phyloP scores from a whole-genome alignment of 2,888 invertebrate genomes.

The Cyclophora punctaria region DNA sequence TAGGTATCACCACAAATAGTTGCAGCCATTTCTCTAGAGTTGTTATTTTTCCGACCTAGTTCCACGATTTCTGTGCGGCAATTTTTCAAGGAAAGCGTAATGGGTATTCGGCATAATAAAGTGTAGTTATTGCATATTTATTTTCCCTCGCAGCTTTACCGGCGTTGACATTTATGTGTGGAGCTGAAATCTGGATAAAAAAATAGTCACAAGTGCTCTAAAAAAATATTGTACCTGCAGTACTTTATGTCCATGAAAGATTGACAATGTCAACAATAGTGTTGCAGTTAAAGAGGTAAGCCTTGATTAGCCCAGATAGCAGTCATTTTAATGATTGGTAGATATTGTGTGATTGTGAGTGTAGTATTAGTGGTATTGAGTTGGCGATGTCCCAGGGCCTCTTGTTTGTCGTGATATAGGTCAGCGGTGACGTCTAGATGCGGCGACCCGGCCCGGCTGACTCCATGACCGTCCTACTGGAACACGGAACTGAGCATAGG shows the following conservation, averaged over 20 bases:
- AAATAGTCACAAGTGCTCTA: too few relatives aligned
- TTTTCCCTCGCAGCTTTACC: too few relatives aligned
- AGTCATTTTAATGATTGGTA: too few relatives aligned
- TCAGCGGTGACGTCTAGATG: conserved; percentile 56
- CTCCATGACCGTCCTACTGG: conserved; percentile 23
- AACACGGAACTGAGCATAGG: conserved; percentile 13
- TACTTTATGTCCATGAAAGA: too few relatives aligned
- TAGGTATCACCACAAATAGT: conserved; percentile 3
- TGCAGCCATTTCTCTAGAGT: neutral
- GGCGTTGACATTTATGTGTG: too few relatives aligned
- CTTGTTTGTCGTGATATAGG: conserved; percentile 48
- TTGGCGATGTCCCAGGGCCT: conserved; percentile 59
- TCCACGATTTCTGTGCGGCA: conserved; percentile 6
- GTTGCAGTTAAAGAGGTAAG: too few relatives aligned
- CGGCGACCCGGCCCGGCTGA: conserved; percentile 25
- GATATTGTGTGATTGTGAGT: conserved; percentile 17
- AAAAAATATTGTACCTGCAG: too few relatives aligned
- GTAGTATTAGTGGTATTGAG: conserved; percentile 29
- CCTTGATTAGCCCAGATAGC: too few relatives aligned
- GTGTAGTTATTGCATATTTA: too few relatives aligned
- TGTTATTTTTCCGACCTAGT: conserved; percentile 13
- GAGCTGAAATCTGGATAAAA: too few relatives aligned
- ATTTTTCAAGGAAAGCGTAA: conserved; percentile 18
- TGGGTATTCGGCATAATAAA: conserved; percentile 7
- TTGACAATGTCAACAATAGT: too few relatives aligned